A percentile compares a stretch with the other conserved stretches of the same genome.
phyloP scores from a whole-genome alignment of 2,113 vertebrate genomes.

The Equus quagga region DNA sequence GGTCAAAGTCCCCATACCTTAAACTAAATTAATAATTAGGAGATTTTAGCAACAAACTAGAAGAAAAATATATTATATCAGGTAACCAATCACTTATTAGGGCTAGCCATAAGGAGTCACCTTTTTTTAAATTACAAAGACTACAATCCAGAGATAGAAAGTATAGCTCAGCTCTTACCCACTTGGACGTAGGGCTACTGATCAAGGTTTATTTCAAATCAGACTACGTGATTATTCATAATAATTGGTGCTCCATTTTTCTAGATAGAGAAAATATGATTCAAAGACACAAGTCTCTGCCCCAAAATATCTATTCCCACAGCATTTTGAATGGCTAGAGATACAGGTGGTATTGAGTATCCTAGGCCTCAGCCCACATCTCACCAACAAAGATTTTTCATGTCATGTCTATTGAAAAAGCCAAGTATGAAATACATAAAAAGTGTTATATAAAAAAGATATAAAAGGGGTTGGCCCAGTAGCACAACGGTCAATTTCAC shows the following conservation, averaged over 20 bases:
- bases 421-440: not conserved
- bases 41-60: not conserved
- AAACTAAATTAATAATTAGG: constrained; percentile 53
- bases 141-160: not conserved
- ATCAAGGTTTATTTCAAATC: constrained; percentile 37
- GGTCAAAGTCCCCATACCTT: not conserved
- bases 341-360: not conserved
- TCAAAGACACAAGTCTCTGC: constrained; percentile 29
- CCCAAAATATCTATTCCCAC: not conserved
- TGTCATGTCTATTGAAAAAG: not conserved
- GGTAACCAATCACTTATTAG: constrained; percentile 5
- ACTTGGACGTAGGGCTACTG: not conserved
- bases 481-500: too few relatives aligned
- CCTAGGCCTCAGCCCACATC: not conserved
- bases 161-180: not conserved
- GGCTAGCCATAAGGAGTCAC: not conserved
- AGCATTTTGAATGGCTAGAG: not conserved
- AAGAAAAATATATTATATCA: constrained; percentile 29
- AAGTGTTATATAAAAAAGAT: too few relatives aligned
- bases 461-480: not conserved
- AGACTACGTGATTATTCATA: not conserved
- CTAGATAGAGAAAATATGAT: constrained; percentile 24
- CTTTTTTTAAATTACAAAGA: not conserved
- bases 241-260: not conserved
- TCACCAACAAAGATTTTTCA: not conserved